These are phyloP conservation scores for Drosophila willistoni DNA, from an alignment of 1,140 invertebrate species.

Conservation along the genomic window DNA sequence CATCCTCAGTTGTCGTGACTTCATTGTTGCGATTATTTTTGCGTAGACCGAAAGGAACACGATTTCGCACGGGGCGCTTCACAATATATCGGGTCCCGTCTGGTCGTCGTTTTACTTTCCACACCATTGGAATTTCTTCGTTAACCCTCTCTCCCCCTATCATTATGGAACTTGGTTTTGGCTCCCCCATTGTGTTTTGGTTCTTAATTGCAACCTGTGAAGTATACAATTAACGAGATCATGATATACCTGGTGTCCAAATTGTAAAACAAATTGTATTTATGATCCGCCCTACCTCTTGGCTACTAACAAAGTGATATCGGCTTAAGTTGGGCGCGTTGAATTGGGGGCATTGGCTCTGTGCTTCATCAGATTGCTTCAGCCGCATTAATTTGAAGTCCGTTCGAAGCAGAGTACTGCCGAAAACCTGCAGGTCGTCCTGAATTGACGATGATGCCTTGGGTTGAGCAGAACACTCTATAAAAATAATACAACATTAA, in stretches of 20 bases:
- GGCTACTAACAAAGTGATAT: slow-evolving; percentile 86
- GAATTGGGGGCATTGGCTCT: slow-evolving; percentile 65
- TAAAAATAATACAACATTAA: neutral
- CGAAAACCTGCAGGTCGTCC: slow-evolving; percentile 20
- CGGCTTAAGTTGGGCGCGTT: slow-evolving; percentile 86
- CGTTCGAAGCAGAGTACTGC: slow-evolving; percentile 10
- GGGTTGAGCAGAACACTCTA: slow-evolving; percentile 12
- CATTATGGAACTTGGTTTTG: slow-evolving; percentile 38
- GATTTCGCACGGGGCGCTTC: slow-evolving; percentile 88
- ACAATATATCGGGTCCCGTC: slow-evolving; percentile 93
- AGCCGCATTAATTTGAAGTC: slow-evolving; percentile 34
- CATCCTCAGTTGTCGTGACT: slow-evolving; percentile 90
- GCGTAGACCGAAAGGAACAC: slow-evolving; percentile 82
- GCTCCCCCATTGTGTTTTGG: slow-evolving; percentile 9
- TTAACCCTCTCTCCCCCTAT: slow-evolving; percentile 23
- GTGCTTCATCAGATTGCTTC: slow-evolving; percentile 44
- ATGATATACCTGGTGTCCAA: too few relatives aligned
- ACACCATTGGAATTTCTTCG: slow-evolving; percentile 86
- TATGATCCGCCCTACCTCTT: slow-evolving; percentile 82
- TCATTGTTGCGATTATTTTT: slow-evolving; percentile 87
- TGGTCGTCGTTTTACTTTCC: slow-evolving; percentile 91
- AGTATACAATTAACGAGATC: neutral
- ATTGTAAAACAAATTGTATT: too few relatives aligned
- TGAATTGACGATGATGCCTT: slow-evolving; percentile 7
- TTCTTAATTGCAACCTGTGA: slow-evolving; percentile 55